A percentile compares a stretch with the other conserved stretches of the same genome.
Evolutionary conservation across 2,797 vertebrate species (phyloP).

Genomic region (Diceros bicornis): DNA sequence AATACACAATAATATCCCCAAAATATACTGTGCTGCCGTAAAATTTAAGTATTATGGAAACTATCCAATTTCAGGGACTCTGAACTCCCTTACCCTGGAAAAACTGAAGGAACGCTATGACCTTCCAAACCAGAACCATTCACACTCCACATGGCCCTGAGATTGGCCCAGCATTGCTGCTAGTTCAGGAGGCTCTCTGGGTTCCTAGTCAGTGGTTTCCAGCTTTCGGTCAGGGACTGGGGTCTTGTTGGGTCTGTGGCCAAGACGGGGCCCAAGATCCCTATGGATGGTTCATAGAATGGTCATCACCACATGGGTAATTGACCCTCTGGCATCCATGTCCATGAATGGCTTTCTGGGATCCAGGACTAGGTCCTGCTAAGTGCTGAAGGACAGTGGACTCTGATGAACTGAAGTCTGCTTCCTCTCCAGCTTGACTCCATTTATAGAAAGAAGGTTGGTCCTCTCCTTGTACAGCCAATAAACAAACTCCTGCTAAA

Average conservation of each 20-base stretch:
- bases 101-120: neutral
- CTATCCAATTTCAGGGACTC: slow-evolving; percentile 63
- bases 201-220: neutral
- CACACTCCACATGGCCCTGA: neutral
- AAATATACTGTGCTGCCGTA: slow-evolving; percentile 60
- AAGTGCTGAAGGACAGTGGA: neutral
- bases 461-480: neutral
- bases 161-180: neutral
- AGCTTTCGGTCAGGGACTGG: neutral
- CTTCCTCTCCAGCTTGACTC: neutral
- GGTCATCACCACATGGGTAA: neutral
- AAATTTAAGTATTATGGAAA: slow-evolving; percentile 63
- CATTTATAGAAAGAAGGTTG: neutral
- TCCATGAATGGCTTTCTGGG: neutral
- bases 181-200: neutral
- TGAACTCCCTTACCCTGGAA: slow-evolving; percentile 18
- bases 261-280: neutral
- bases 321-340: neutral
- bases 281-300: neutral
- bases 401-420: neutral
- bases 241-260: neutral
- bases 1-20: slow-evolving; percentile 68
- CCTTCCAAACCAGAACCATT: neutral
- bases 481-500: neutral
- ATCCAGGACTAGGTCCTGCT: neutral